Conservation (phyloP, 2,888 invertebrate genomes). For the Toxonevra muliebris region DNA sequence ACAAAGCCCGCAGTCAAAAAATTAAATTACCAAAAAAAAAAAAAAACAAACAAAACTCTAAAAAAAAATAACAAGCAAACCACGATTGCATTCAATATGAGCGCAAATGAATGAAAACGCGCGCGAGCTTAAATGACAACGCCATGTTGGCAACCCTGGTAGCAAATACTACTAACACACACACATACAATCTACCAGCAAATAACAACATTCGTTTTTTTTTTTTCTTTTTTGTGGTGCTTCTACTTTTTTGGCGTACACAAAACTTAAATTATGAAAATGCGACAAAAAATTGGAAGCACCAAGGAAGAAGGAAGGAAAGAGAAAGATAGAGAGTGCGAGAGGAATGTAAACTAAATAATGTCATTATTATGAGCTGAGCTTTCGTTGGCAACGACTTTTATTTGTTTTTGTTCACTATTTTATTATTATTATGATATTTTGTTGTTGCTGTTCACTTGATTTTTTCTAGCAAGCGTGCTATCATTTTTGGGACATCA, state of each 20-base stretch:
- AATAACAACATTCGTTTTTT: neutral
- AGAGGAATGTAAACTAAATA: constrained; percentile 7
- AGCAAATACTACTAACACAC: too few relatives aligned
- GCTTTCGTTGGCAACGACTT: neutral
- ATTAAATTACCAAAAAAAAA: too few relatives aligned
- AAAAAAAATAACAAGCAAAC: too few relatives aligned
- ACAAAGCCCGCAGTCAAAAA: too few relatives aligned
- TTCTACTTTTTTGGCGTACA: neutral
- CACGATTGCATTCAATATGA: too few relatives aligned
- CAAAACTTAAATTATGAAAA: constrained; percentile 1
- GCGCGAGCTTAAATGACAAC: too few relatives aligned
- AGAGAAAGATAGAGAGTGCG: too few relatives aligned
- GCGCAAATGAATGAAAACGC: too few relatives aligned
- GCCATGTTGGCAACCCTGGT: too few relatives aligned
- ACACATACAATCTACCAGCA: too few relatives aligned
- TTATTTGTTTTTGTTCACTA: neutral
- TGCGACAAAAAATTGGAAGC: neutral
- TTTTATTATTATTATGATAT: neutral
- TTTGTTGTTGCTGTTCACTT: neutral
- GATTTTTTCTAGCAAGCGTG: too few relatives aligned
- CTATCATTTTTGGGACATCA: neutral
- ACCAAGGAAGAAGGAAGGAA: neutral
- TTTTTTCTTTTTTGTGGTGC: neutral
- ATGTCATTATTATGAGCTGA: constrained; percentile 24
- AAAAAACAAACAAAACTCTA: too few relatives aligned